Base-by-base conservation (phyloP, 2,797 vertebrate genomes). In the Halcyon badia region DNA sequence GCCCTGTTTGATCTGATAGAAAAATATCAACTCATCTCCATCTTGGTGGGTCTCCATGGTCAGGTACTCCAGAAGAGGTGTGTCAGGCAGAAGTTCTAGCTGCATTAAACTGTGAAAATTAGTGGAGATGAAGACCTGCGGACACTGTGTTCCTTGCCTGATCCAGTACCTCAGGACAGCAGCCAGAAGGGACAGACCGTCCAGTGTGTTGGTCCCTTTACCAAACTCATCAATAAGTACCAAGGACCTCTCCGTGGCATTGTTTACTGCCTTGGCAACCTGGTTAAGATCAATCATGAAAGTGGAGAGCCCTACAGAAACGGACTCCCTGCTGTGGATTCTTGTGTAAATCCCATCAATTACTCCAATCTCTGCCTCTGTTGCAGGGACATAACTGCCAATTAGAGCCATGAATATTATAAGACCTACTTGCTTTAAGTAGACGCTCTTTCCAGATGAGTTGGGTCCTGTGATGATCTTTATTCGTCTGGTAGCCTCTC, bases 281-380 rank as follows among this genome's bases (percentile, higher is more conserved):
- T 99, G 99, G 96, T 99, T 99, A 89, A 99, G 98, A 90, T 99
- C 99, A 85, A 99, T 99, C 98, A 99, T 99, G 97, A 99, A 99
- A 17, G 99, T 99, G 94, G 99, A 99, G 94, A 99, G 98, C 78
- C 99, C 99, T 51, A 99, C 97, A 93, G 99, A 99, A 93, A 99
- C 98, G 17, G 99, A 99, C 95, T 99, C 99, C 52, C 99, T 98
- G 85, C 99, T 99, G 75, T 99, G 99, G 96, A 99, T 99, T 94
- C 99, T 99, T 22, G 99, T 99, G 94, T 99, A 99, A 97, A 99
- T 99, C 56, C 98, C 99, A 25, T 99, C 99, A 54, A 99, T 97
- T 82, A 98, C 90, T 71, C 99, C 99, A 5, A 99, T 99, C 96
- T 99, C 99, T 21, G 99, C 99, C 94, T 99, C 98, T 90, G 99